Base-by-base conservation (phyloP, 2,888 invertebrate genomes). In the Drosophila suboccidentalis region DNA sequence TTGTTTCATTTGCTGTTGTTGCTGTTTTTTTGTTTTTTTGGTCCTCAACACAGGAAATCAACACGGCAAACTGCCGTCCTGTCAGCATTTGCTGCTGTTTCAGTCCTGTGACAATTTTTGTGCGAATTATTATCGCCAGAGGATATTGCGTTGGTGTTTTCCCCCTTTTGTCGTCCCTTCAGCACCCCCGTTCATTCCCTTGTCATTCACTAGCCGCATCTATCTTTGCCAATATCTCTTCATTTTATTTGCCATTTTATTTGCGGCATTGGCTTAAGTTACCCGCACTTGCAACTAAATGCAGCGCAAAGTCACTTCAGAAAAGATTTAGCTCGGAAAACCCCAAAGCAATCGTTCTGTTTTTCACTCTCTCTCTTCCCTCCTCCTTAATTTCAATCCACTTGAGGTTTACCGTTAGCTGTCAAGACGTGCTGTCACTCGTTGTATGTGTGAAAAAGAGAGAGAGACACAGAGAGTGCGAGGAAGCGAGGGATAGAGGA, bases 11-110 rank as follows among this genome's bases (percentile, higher is more conserved):
- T 74, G 51, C 10, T 49, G 46, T 44, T 50, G 49, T 50, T 63
- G 74, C 58, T 60, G 69, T 62, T 78, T 78, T 82, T 22, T 26
- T 26, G 1, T 1, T 29, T 29, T 86, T 67, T 67, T 51, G 47
- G 64, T 81, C 64, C 87, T 80, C 75, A 87, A 89, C 71, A 82
- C 86, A 86, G 86, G 86, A 86, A 86, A 90, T 86, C 86, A 90
- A 76, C 87, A 89, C 89, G 87, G 88, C 89, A 82, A 71, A 75
- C 78, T 66, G 73, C 80, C 59, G 59, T 60, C 61, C 54, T 75
- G 71, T 63, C 75, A 75, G 55, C 68, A 71, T 74, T 75, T 66
- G 67, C 73, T 53, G 65, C 53, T 65, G 34, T 55, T 57, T 44
- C 57, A 26, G 63, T 71, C 60, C 79, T 71, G 69, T 73, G 75